Base-by-base conservation (phyloP, 2,888 invertebrate genomes). In the Pelosia muscerda region DNA sequence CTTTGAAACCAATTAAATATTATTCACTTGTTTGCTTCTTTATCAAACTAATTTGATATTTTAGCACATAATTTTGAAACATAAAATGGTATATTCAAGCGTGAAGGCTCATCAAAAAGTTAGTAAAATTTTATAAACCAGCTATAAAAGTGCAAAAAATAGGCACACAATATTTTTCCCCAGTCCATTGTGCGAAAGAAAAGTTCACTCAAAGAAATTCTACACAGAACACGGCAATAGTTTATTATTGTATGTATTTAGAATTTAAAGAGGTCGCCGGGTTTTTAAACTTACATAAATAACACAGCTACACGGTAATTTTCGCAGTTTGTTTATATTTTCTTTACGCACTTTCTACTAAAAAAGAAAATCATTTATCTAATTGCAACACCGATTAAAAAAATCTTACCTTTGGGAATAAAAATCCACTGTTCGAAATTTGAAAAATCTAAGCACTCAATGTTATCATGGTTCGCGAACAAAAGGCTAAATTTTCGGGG, bases 171-270 rank as follows among this genome's bases (percentile, higher is more conserved):
- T 42, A 23, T 28, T 57, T 53, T 53, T 42, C 26, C 55, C 23
- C 53, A 38, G 38, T 28, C 66, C 34, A 25, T 49, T 56, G 25
- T 57, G 42, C 26, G 57, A 59, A 54, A 65, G 62, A 65, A 67
- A 68, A 22, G 56, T 63, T 67, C 64, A 59, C 73, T 66, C 69
- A 59, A 28, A 65, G 79, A 79, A 81, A 61, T 65, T 68, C 67
- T 71, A 65, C 72, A 73, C 62, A 67, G 69, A 62, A 56, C 49
- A 73, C 71, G 65, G 66, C 23, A 59, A 70, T 73, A 74, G 72
- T 79, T 79, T 79, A 81, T 81, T 80, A 78, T 80, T 78, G 75
- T 72, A 71, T 72, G 81, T 79, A 75, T 81, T 78, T 81, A 78
- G 76, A 81, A 72, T 73, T 66, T 69, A 81, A 81, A 76, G 76